A percentile compares a stretch with the other conserved stretches of the same genome.
Conservation (phyloP, 2,888 invertebrate species). For the Scaptomyza cyrtandrae region DNA sequence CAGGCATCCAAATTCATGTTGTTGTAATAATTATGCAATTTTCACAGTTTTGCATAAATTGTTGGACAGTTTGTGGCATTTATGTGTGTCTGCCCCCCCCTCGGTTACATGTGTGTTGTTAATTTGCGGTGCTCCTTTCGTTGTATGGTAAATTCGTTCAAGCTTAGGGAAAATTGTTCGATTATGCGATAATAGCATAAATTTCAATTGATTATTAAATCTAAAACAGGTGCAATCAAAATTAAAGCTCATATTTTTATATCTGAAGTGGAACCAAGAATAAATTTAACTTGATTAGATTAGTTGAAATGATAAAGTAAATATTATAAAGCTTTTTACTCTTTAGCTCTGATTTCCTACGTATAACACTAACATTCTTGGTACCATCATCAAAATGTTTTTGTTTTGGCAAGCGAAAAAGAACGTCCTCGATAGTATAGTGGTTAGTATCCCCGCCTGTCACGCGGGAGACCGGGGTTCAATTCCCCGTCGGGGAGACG, state of each 20-base stretch:
- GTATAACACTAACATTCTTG: background rate
- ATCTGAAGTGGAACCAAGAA: background rate
- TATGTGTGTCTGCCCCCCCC: constrained; percentile 19
- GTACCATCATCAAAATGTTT: background rate
- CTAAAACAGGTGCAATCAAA: constrained; percentile 14
- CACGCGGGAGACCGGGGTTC: constrained; percentile 65
- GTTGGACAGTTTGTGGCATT: constrained; percentile 55
- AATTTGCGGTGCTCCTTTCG: constrained; percentile 18
- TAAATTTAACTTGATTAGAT: constrained; percentile 2
- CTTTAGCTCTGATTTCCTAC: background rate
- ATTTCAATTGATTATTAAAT: constrained; percentile 5
- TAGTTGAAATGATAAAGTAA: too few species aligned
- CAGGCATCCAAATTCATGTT: constrained; percentile 51
- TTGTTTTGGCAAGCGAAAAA: accelerated
- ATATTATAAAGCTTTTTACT: background rate
- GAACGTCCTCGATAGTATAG: constrained; percentile 61
- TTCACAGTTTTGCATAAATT: constrained; percentile 67
- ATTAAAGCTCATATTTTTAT: background rate
- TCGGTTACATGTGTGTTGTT: constrained; percentile 23
- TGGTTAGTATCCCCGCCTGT: constrained; percentile 64
- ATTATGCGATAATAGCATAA: constrained; percentile 44
- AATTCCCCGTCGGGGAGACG: constrained; percentile 60
- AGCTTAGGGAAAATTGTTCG: constrained; percentile 47
- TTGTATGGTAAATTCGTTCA: constrained; percentile 13
- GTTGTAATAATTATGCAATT: constrained; percentile 62